These are phyloP conservation scores for Polymixis flavicincta DNA, from an alignment of 2,888 invertebrate species.

Conservation along the genomic window DNA sequence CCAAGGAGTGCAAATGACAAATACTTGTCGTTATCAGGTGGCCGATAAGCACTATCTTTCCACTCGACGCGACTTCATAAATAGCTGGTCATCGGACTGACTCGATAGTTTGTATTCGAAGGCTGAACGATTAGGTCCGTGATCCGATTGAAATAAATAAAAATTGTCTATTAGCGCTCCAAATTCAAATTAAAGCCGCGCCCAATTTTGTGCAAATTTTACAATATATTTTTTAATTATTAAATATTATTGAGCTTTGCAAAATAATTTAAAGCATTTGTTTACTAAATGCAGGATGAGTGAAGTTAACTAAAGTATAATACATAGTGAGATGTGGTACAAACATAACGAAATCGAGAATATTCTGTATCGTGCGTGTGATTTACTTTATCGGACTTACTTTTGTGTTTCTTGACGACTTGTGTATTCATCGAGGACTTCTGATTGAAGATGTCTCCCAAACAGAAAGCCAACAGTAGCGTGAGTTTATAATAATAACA, in stretches of 20 bases:
- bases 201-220: slow-evolving; percentile 1
- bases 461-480: slow-evolving; percentile 72
- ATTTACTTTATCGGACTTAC: slow-evolving; percentile 77
- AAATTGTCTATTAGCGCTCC: slow-evolving; percentile 42
- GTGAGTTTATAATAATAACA: slow-evolving; percentile 44
- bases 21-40: slow-evolving; percentile 82
- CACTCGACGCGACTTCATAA: slow-evolving; percentile 80
- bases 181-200: slow-evolving; percentile 55
- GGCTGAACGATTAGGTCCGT: slow-evolving; percentile 51
- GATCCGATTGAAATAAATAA: slow-evolving; percentile 33
- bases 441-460: slow-evolving; percentile 79
- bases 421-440: slow-evolving; percentile 39
- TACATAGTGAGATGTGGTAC: slow-evolving; percentile 77
- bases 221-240: neutral
- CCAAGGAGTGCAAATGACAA: slow-evolving; percentile 83
- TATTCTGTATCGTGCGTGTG: slow-evolving; percentile 74
- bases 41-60: slow-evolving; percentile 82
- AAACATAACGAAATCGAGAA: slow-evolving; percentile 74
- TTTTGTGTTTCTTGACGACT: slow-evolving; percentile 82
- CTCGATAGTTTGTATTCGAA: slow-evolving; percentile 74
- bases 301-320: slow-evolving; percentile 57
- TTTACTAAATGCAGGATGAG: slow-evolving; percentile 65
- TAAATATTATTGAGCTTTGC: neutral
- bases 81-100: slow-evolving; percentile 75
- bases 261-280: slow-evolving; percentile 7